Conservation (phyloP, 2,113 vertebrate species). For the Saguinus midas region DNA sequence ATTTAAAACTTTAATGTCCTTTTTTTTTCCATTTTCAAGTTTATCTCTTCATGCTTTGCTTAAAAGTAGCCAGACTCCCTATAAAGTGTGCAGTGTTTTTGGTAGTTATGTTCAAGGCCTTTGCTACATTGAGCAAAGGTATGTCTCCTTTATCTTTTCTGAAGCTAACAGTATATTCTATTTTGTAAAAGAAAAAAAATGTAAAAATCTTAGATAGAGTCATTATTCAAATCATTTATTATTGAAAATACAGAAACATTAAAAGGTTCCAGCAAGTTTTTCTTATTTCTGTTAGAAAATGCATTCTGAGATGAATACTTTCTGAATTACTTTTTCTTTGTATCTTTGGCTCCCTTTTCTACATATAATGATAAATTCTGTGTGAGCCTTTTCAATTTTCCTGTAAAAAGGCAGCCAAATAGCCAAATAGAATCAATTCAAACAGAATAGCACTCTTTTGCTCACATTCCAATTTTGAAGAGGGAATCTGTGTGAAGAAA, state of each 20-base stretch:
- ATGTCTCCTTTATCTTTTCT: not conserved
- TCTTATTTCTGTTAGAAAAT: slow-evolving; percentile 17
- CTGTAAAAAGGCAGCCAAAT: slow-evolving; percentile 37
- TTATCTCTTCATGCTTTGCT: slow-evolving; percentile 17
- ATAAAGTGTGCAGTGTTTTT: not conserved
- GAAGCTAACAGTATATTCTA: slow-evolving; percentile 13
- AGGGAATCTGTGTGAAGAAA: slow-evolving; percentile 40
- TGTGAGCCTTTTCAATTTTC: slow-evolving; percentile 41
- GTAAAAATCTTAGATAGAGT: not conserved
- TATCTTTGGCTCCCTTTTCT: slow-evolving; percentile 29
- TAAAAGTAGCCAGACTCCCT: not conserved
- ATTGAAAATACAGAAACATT: slow-evolving; percentile 36
- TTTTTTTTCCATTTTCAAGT: not conserved
- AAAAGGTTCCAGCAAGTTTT: not conserved
- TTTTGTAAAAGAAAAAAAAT: slow-evolving; percentile 1
- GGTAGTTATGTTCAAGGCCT: not conserved
- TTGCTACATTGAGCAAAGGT: not conserved
- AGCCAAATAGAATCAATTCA: slow-evolving; percentile 37
- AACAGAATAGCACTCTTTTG: slow-evolving; percentile 4
- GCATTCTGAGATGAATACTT: slow-evolving; percentile 11
- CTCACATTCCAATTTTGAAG: slow-evolving; percentile 4
- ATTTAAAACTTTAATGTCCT: slow-evolving; percentile 10
- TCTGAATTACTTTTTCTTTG: slow-evolving; percentile 23
- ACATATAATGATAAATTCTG: slow-evolving; percentile 33
- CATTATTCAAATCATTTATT: slow-evolving; percentile 36